Base-by-base conservation (phyloP, 2,797 vertebrate species). In the Enteromius unitaeniatus region DNA sequence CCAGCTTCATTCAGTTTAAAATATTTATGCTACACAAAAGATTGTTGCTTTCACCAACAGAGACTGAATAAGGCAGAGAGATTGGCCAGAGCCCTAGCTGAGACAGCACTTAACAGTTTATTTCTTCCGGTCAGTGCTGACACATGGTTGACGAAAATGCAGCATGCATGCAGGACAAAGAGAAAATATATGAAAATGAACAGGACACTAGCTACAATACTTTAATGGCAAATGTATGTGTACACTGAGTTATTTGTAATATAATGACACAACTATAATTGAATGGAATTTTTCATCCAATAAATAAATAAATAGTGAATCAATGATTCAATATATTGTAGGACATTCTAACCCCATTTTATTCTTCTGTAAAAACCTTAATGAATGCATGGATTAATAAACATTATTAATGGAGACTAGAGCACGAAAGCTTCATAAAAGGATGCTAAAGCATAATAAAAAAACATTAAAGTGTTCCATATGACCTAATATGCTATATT, bases 71-170 rank as follows among this genome's bases (percentile, higher is more conserved):
- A 51, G 51, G 7, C 1, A 79, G 70, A 55, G 47, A 49, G 64
- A 42, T 11, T 65, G 40, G 75, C 67, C 37, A 72, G 78, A 37
- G 37, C 34, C 55, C n/a, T 49, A 65, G 79, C 74, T 84, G 79
- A 87, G 74, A 58, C 79, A 62, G 82, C 85, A 73, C 65, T 84
- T 60, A n/a, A 73, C 19, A 67, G 47, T 53, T 21, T 1, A 70
- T 58, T 37, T 80, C 10, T 81, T 80, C 70, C n/a, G 49, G 65
- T 47, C 47, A 47, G 75, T 80, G 42, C 82, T 77, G 53, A 81
- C 51, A 53, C 11, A 26, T 6, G 53, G 45, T 17, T 62, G 21
- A 65, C 19, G 55, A 45, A 73, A 40, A 49, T 34, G 14, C 23
- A 49, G 42, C 45, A 19, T 37, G 21, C 64, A 26, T 67, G 62